Evolutionary conservation across 2,888 invertebrate species (phyloP), one percentile per base, ranked within the genome.

Genomic region (Blastobasis adustella): DNA sequence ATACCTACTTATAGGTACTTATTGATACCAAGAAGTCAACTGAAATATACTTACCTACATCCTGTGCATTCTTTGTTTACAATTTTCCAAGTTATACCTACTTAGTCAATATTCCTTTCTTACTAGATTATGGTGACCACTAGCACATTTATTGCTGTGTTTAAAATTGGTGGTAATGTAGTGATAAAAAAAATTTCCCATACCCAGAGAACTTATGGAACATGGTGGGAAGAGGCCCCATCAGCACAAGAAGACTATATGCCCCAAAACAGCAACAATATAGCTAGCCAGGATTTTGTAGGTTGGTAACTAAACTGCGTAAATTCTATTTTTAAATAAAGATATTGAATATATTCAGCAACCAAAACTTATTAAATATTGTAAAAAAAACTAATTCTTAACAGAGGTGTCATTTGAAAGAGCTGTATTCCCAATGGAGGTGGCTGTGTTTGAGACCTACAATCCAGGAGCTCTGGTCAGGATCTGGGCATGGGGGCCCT

Each of bases 381-480:
- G 45, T 10, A 45, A 45, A 10, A 44, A 8, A 8, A 45, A 45
- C 45, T n/a, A 10, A n/a, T 46, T 46, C 40, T 23, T 10, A 41
- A 63, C 79, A 92, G 93, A 92, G 85, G 88, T 91, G 66, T 91
- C 90, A 63, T 95, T 93, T 79, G 90, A 92, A 68, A 86, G 83
- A 58, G 85, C 91, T 48, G 94, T 95, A 4, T 91, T 91, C 67
- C 94, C 94, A 5, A 76, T 91, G 47, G 89, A 92, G 63, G 90
- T 96, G 51, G 91, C 91, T 1, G 90, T 96, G 55, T 96, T 93
- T 73, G 96, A 96, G 82, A 95, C 95, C 0, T 96, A 94, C 66
- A 95, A 96, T 76, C 96, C 96, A 0, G 96, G 96, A 37, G 94
- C 95, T 4, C 90, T 96, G 41, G 92, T 96, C 10, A 90, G 94